Evolutionary conservation across 2,113 vertebrate genomes (phyloP), one percentile per base, ranked within the genome.

Genomic region (Etia nguti): DNA sequence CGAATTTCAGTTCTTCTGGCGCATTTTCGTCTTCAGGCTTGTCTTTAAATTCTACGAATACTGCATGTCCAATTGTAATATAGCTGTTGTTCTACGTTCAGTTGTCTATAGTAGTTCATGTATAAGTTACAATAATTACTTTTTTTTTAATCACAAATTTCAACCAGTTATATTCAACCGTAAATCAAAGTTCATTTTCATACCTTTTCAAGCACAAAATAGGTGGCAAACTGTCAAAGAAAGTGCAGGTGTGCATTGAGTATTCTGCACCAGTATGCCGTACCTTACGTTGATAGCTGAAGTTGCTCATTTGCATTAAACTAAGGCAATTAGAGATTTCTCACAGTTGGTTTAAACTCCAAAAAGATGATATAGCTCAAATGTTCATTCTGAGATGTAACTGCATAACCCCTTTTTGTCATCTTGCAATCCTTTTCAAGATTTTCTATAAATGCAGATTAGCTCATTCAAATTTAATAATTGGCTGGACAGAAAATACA

Each of bases 1-100:
- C 18, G 13, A 84, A 89, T 84, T 54, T 86, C 79, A 81, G 83
- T 83, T 82, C 55, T 79, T 79, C 77, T 83, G 89, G 82, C 84
- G 81, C 56, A 90, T 88, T 82, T 86, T 38, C 1, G 2, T 65
- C 60, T 65, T 65, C 60, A 10, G 85, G n/a, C 70, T 88, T 81
- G 73, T n/a, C 73, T 77, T 77, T n/a, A n/a, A 34, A 31, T 77
- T 50, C 16, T 20, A 31, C 0, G 3, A 77, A 77, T 52, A 52
- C 18, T 34, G 10, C 26, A 6, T 4, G 18, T 52, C 34, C 4
- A n/a, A 20, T 18, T 48, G 16, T 18, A 18, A 46, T 62, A 62
- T 65, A 16, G 41, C 46, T 18, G 13, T 29, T 46, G 70, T 46
- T 75, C 41, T 48, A 16, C 1, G 2, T 43, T 70, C 9, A 48